These are phyloP conservation scores for Cricetomys ansorgei DNA, from an alignment of 2,113 vertebrate genomes.

Conservation along the genomic window DNA sequence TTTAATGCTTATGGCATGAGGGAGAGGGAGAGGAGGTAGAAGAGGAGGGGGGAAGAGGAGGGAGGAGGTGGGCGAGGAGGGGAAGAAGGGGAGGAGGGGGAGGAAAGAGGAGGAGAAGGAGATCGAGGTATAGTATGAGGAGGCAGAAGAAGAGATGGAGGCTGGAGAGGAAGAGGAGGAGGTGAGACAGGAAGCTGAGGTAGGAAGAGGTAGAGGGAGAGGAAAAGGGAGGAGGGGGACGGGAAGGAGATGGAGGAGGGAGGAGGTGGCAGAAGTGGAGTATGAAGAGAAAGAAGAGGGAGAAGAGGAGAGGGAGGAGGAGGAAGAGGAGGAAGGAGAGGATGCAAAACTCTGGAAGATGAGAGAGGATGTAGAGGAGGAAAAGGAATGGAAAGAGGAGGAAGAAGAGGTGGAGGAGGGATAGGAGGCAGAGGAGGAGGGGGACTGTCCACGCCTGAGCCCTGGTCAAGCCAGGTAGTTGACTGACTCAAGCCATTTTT, in stretches of 20 bases:
- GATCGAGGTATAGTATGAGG: too few relatives aligned
- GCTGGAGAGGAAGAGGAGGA: accelerated
- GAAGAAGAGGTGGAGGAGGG: background rate
- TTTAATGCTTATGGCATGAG: background rate
- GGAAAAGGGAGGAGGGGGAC: accelerated
- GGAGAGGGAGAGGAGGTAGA: background rate
- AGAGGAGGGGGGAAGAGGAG: background rate
- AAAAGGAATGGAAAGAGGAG: accelerated
- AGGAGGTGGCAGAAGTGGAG: accelerated
- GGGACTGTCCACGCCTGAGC: too few relatives aligned
- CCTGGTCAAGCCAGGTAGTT: too few relatives aligned
- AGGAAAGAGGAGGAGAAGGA: background rate
- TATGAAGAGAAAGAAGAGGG: accelerated
- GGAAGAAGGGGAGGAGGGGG: accelerated
- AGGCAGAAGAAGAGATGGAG: accelerated
- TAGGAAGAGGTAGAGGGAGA: accelerated
- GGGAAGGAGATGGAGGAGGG: accelerated
- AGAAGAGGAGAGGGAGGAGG: accelerated
- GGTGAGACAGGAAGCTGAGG: too few relatives aligned
- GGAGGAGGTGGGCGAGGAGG: background rate
- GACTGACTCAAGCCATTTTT: background rate
- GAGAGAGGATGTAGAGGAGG: too few relatives aligned
- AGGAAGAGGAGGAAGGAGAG: accelerated
- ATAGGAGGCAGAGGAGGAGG: accelerated
- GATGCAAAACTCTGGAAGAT: too few relatives aligned